Percentiles rank a stretch among this genome's conserved stretches.
These are phyloP conservation scores for Mormyrus proboscirostris DNA, from an alignment of 2,797 vertebrate species.

Conservation along the genomic window DNA sequence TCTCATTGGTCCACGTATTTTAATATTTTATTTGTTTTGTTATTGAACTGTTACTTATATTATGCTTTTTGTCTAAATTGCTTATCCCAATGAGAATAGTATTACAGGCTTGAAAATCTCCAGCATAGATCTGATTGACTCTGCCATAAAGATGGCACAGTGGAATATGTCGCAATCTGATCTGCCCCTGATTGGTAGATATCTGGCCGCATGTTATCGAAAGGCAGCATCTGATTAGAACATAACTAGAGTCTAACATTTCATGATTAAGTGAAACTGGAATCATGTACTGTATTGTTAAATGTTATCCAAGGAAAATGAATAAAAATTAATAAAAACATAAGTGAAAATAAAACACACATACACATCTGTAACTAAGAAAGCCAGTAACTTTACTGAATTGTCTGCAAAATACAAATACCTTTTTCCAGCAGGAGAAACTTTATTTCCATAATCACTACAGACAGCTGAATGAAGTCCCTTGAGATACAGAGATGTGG, in stretches of 20 bases:
- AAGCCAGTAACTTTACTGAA: conserved; percentile 88
- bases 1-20: background rate
- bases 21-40: background rate
- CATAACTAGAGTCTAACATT: background rate
- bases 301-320: background rate
- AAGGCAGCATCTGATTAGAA: background rate
- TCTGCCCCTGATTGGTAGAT: background rate
- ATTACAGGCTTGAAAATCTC: background rate
- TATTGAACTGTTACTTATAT: background rate
- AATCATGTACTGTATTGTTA: background rate
- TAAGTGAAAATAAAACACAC: conserved; percentile 49
- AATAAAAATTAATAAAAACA: background rate
- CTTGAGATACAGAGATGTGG: conserved; percentile 77
- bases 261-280: background rate
- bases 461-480: conserved; percentile 76
- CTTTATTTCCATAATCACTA: conserved; percentile 74
- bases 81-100: background rate
- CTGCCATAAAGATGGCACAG: background rate
- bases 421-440: conserved; percentile 77
- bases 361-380: conserved; percentile 71
- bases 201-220: background rate
- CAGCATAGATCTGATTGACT: background rate
- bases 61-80: background rate
- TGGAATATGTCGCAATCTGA: background rate
- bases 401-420: conserved; percentile 94